Base-by-base conservation (phyloP, 1,140 invertebrate genomes). In the Papilio glaucus region DNA sequence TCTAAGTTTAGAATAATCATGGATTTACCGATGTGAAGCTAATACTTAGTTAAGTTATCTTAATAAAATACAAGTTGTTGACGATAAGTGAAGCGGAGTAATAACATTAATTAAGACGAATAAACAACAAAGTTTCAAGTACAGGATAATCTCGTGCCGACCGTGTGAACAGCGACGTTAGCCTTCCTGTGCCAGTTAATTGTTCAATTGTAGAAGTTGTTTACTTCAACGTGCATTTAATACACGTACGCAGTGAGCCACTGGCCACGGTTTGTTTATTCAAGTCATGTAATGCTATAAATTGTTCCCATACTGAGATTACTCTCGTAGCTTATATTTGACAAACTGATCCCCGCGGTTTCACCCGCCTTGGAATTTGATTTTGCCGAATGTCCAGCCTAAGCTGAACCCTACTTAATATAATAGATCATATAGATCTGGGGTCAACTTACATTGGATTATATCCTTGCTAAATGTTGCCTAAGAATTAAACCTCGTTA, bases 31-130 rank as follows among this genome's bases (percentile, higher is more conserved):
- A 3, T 33, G 2, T 33, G 2, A n/a, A n/a, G n/a, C n/a, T n/a
- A 33, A 33, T 33, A 33, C 29, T 33, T 13, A 13, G 39, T 41
- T 41, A 41, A 57, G 15, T 57, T 57, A 53, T 53, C 21, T 53
- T 24, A 61, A 2, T 42, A 42, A 1, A 5, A 21, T 29, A 26
- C 53, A 26, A 62, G 13, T 62, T 65, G 37, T 15, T 65, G 62
- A 65, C 62, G 10, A 29, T 60, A 61, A 61, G 26, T 33, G 60
- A 33, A 65, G 15, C 18, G 62, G 37, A 39, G 15, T 65, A 65
- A 65, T 65, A 65, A 65, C 62, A 65, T 38, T 65, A 65, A 65
- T 65, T 41, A 65, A 38, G n/a, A 65, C 15, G 21, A 26, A n/a
- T 18, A 53, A 53, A 53, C 45, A 62, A 33, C 61, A 62, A 24